A percentile compares a stretch with the other conserved stretches of the same genome.
Conservation (phyloP, 2,797 vertebrate species). For the Erethizon dorsatum region DNA sequence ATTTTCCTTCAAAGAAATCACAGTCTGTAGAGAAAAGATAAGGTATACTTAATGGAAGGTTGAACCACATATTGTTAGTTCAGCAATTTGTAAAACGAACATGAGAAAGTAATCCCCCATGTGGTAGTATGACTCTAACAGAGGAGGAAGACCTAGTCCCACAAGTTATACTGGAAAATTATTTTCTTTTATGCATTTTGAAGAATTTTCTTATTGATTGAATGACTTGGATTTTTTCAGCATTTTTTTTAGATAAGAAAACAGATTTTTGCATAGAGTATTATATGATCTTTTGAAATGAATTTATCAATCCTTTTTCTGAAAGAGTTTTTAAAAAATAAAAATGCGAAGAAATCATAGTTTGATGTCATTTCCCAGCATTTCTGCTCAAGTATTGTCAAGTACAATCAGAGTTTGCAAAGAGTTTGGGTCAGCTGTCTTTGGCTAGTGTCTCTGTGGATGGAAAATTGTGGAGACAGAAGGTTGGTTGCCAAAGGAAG, state of each 20-base stretch:
- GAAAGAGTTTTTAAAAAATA: slow-evolving; percentile 3
- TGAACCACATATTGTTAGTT: slow-evolving; percentile 59
- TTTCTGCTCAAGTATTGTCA: neutral
- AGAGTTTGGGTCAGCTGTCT: neutral
- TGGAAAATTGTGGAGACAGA: neutral
- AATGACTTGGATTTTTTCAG: neutral
- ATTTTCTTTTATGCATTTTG: slow-evolving; percentile 52
- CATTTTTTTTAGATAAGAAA: slow-evolving; percentile 14
- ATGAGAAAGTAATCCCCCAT: slow-evolving; percentile 63
- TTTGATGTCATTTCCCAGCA: neutral
- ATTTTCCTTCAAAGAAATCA: slow-evolving; percentile 74
- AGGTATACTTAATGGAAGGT: slow-evolving; percentile 59
- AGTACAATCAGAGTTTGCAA: neutral
- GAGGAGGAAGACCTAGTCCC: slow-evolving; percentile 15
- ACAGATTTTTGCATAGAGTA: slow-evolving; percentile 38
- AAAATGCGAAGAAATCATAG: neutral
- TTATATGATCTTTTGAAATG: slow-evolving; percentile 54
- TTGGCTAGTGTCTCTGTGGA: neutral
- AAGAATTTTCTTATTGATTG: slow-evolving; percentile 47
- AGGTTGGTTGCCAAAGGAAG: neutral
- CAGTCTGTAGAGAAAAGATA: slow-evolving; percentile 68
- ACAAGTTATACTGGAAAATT: slow-evolving; percentile 31
- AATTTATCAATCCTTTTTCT: slow-evolving; percentile 3
- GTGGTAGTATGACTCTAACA: slow-evolving; percentile 57
- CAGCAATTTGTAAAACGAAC: slow-evolving; percentile 69